Evolutionary conservation across 2,797 vertebrate species (phyloP), one percentile per base, ranked within the genome.

Genomic region (Fratercula arctica): DNA sequence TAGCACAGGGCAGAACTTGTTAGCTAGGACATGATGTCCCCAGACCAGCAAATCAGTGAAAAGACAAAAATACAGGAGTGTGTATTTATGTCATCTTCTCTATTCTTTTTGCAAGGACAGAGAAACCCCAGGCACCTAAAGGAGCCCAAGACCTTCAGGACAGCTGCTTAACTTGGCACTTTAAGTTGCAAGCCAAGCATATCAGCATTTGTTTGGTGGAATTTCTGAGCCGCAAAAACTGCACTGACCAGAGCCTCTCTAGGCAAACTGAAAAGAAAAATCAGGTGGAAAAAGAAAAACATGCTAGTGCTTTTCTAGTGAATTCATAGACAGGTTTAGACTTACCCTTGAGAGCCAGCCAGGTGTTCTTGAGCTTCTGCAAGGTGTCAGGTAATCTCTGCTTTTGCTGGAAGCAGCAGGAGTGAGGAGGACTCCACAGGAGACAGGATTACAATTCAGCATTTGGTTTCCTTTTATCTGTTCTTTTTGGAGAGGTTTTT

Each of bases 71-170:
- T 79, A 90, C 82, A 89, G 39, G 16, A 85, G 24, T 43, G n/a
- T 79, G 68, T 67, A 75, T 93, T 95, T 96, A 74, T 82, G 45
- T 82, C 0, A 1, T 84, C n/a, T 54, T 93, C 37, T 91, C 51
- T 90, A 25, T 85, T 90, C 67, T 74, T 93, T 93, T 79, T 88
- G 48, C 39, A 88, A 90, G 57, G 48, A 39, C 64, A 60, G 18
- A 77, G 51, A 96, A 95, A 95, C 85, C 96, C 81, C 89, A 94
- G 72, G 72, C 91, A 94, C 96, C 82, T 93, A 68, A 73, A 85
- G 87, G 77, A 96, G 26, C 9, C 9, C 48, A 68, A 69, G 73
- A 88, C 77, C 79, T 93, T 95, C 69, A 90, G 89, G 85, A 78
- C 31, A 92, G 79, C 57, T 90, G 90, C 78, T 92, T 92, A 83